phyloP scores from a whole-genome alignment of 2,797 vertebrate genomes.

The Oreonectes daqikongensis region DNA sequence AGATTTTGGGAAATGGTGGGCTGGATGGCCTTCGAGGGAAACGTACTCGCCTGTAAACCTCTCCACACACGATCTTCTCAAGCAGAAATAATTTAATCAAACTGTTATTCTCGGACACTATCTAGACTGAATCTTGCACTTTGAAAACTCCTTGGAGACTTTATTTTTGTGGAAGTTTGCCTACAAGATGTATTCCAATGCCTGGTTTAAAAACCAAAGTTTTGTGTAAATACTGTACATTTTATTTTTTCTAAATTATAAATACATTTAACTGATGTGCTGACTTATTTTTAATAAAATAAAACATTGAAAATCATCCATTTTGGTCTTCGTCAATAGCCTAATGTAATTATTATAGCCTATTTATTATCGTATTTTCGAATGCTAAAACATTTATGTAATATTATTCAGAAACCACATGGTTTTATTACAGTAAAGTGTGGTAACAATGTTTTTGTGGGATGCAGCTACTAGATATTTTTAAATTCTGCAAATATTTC shows the following conservation, averaged over 20 bases:
- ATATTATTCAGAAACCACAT: no score
- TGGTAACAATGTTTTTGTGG: no score
- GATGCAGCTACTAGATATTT: no score
- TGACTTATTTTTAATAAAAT: slow-evolving; percentile 79
- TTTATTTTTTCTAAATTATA: slow-evolving; percentile 81
- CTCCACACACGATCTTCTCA: slow-evolving; percentile 65
- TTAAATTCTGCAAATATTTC: no score
- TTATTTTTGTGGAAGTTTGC: slow-evolving; percentile 61
- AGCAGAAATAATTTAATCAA: slow-evolving; percentile 35
- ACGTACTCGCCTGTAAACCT: slow-evolving; percentile 69
- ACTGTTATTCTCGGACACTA: slow-evolving; percentile 10
- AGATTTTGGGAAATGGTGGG: slow-evolving; percentile 73
- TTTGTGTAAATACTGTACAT: slow-evolving; percentile 78
- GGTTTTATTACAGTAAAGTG: no score
- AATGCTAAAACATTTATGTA: not conserved
- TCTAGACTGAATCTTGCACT: slow-evolving; percentile 73
- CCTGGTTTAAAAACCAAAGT: slow-evolving; percentile 68
- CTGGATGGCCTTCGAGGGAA: slow-evolving; percentile 73
- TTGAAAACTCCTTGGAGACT: slow-evolving; percentile 60
- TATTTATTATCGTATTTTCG: no score
- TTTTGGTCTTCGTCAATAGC: slow-evolving; percentile 4
- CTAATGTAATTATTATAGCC: no score
- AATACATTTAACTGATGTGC: slow-evolving; percentile 68
- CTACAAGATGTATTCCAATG: slow-evolving; percentile 41
- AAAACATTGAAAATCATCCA: slow-evolving; percentile 61